Evolutionary conservation across 1,140 invertebrate genomes (phyloP).

Genomic region (Hestina assimilis): DNA sequence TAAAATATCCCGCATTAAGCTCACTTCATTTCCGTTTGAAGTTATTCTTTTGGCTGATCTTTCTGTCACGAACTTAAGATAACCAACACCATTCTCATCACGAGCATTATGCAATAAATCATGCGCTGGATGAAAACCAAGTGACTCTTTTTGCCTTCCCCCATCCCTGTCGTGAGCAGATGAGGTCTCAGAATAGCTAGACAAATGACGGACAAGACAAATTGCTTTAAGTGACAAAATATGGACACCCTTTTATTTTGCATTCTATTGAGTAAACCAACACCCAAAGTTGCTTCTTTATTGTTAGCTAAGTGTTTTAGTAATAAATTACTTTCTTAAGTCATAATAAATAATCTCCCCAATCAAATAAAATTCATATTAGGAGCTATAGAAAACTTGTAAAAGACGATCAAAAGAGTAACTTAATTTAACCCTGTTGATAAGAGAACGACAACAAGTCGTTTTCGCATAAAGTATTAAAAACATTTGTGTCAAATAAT

Average conservation of each 20-base stretch:
- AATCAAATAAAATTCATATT: no score
- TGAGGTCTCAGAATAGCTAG: constrained; percentile 44
- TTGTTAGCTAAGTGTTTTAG: no score
- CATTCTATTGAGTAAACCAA: constrained; percentile 17
- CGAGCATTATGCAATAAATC: constrained; percentile 25
- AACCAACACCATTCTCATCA: constrained; percentile 7
- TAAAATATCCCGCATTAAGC: no score
- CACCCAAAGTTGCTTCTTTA: no score
- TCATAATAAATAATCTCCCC: no score
- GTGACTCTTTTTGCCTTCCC: constrained; percentile 39
- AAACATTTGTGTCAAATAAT: no score
- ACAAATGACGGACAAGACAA: constrained; percentile 50
- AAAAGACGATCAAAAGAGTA: no score
- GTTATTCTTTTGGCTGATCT: neutral
- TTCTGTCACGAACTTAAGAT: neutral
- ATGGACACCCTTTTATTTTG: constrained; percentile 32
- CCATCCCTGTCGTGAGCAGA: constrained; percentile 39
- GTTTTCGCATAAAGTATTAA: no score
- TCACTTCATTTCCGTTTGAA: neutral
- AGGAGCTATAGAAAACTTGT: no score
- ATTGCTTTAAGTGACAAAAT: constrained; percentile 41
- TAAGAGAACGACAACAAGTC: no score
- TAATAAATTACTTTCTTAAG: no score
- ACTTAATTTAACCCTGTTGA: no score
- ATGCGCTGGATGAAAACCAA: constrained; percentile 22